Base-by-base conservation (phyloP, 1,140 invertebrate genomes). In the Akabosia matsudoensis region DNA sequence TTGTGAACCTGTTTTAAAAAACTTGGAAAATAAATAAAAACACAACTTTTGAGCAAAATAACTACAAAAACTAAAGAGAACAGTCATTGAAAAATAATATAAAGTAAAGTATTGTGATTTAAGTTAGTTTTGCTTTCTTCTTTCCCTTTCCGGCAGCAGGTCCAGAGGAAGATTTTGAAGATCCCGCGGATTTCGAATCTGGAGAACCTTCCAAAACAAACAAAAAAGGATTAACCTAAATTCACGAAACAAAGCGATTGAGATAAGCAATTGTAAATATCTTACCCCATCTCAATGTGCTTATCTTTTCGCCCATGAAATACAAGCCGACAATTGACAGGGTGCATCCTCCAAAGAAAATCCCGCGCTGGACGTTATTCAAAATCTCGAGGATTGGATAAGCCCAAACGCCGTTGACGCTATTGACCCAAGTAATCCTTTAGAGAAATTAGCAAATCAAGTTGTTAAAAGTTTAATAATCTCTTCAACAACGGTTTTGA, bases 301-400 rank as follows among this genome's bases (percentile, higher is more conserved):
- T 67, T 7, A 67, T 7, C n/a, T 67, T 67, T 83, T 93, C 91
- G 45, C 92, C 92, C 31, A 89, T 79, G 73, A 90, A 84, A 84
- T 93, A 94, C 16, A 93, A 84, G 0, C 85, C 82, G 33, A 87
- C 83, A n/a, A 87, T 85, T 78, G 91, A 85, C 0, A 83, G 83
- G 16, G 92, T 84, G 56, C 89, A 85, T 1, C 87, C 85, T 0
- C 86, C 78, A 82, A 95, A 91, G 85, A 96, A 96, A 0, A 90
- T 82, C 67, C 90, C 86, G 81, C 92, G 88, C 74, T 91, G 82
- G 0, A 91, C 89, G 79, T 89, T 86, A 77, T 90, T 89, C 18
- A 97, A 83, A 0, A 94, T 89, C 67, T 90, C 88, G 76, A 96
- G 85, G 34, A 97, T 87, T 0, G 93, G 94, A 83, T 97, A 97